Evolutionary conservation across 2,113 vertebrate genomes (phyloP), one percentile per base, ranked within the genome.

Genomic region (Tamias sibiricus): DNA sequence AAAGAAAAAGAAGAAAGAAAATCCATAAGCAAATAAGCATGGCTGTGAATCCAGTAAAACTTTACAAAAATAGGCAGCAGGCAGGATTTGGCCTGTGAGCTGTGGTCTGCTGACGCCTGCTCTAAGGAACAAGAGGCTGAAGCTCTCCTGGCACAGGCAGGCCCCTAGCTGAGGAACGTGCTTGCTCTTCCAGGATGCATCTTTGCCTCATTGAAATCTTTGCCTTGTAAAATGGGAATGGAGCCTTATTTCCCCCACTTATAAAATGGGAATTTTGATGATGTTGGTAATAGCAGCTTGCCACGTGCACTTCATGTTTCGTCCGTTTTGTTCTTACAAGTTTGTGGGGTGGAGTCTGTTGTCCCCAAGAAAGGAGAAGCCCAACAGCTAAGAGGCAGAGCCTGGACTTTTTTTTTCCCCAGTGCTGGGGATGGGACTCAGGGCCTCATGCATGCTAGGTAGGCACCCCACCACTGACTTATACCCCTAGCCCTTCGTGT

Each of bases 271-370:
- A 47, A 49, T 64, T 20, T 26, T 8, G 4, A 54, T 16, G 42
- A 37, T 17, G 1, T 3, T 30, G 13, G 4, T 74, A 11, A 37
- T 2, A n/a, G 35, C 57, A 17, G 16, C 47, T 57, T 42, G 11
- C 19, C 62, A 5, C 0, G 1, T 57, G 24, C 2, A 2, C 44
- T 28, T 42, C 57, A 68, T 3, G 8, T 13, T 1, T 44, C 35
- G 26, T 1, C 44, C 12, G 1, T 71, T 91, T 68, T 44, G 47
- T 90, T 74, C 40, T 74, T 32, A 54, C 3, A 59, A 84, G 68
- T 84, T 52, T 44, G 42, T 83, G 75, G 52, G 80, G 49, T 28
- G 35, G 62, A 19, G 32, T 62, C 6, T 68, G 12, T 44, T 37
- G 8, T 14, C 28, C 30, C 71, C 17, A 3, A 85, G 68, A 49